Conservation (phyloP, 2,113 vertebrate species). For the Donacobius atricapilla region DNA sequence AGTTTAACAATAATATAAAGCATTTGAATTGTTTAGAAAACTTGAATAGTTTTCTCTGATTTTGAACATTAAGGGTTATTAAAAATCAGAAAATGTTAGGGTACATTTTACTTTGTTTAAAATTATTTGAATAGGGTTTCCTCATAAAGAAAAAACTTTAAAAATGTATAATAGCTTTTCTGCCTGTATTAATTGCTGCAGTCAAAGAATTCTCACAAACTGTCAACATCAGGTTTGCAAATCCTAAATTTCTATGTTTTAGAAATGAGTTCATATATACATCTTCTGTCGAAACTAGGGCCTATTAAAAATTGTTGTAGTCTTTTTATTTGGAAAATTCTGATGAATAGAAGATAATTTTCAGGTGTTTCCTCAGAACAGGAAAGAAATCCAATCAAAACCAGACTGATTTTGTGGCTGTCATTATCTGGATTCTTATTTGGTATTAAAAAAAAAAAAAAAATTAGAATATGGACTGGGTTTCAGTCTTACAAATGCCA, state of each 20-base stretch:
- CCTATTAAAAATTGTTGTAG: background rate
- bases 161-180: background rate
- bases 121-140: background rate
- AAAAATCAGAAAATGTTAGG: background rate
- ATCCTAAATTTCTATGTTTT: background rate
- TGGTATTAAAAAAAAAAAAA: background rate
- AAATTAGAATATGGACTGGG: background rate
- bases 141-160: background rate
- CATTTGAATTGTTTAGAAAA: background rate
- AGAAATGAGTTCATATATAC: background rate
- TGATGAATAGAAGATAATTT: background rate
- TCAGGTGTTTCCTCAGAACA: background rate
- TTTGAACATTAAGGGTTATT: background rate
- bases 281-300: background rate
- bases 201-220: background rate
- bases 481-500: background rate
- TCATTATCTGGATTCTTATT: background rate
- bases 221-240: background rate
- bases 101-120: background rate
- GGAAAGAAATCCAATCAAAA: background rate
- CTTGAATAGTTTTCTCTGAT: background rate
- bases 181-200: background rate
- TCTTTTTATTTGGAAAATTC: background rate
- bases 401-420: background rate
- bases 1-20: background rate